These are phyloP conservation scores for Lumbricus terrestris DNA, from an alignment of 2,888 invertebrate species.

Conservation along the genomic window DNA sequence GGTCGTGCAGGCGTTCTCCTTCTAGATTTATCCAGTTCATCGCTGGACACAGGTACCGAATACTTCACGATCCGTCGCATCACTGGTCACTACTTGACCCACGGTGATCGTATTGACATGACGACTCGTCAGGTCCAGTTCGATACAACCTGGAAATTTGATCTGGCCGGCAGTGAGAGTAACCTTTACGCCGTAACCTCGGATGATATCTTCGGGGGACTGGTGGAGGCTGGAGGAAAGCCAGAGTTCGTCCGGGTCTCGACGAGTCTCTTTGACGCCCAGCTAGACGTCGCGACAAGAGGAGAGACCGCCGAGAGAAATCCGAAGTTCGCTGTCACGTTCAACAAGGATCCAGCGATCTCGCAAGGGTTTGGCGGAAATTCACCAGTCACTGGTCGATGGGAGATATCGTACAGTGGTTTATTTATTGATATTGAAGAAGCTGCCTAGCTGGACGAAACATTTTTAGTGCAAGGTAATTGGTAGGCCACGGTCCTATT, in stretches of 20 bases:
- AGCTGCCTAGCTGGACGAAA: too few relatives aligned
- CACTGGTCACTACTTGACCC: conserved; percentile 40
- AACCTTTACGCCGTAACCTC: background rate
- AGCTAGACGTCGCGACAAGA: background rate
- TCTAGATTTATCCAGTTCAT: background rate
- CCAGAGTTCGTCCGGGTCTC: background rate
- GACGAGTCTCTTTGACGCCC: background rate
- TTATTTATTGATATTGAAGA: background rate
- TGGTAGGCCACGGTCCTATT: too few relatives aligned
- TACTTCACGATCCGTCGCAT: background rate
- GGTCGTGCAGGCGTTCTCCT: conserved; percentile 42
- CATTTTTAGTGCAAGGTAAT: too few relatives aligned
- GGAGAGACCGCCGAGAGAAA: background rate
- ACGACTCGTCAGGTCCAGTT: conserved; percentile 38
- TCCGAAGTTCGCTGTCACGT: background rate
- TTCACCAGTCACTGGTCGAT: background rate
- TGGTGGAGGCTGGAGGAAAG: background rate
- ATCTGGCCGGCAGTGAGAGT: background rate
- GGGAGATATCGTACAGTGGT: background rate
- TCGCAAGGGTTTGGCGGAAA: background rate
- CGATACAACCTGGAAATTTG: background rate
- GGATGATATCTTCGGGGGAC: background rate
- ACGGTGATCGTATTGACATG: conserved; percentile 42
- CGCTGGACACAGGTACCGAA: conserved; percentile 35
- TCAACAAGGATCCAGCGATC: background rate